Evolutionary conservation across 2,797 vertebrate species (phyloP), one percentile per base, ranked within the genome.

Genomic region (Phataginus tetradactyla): DNA sequence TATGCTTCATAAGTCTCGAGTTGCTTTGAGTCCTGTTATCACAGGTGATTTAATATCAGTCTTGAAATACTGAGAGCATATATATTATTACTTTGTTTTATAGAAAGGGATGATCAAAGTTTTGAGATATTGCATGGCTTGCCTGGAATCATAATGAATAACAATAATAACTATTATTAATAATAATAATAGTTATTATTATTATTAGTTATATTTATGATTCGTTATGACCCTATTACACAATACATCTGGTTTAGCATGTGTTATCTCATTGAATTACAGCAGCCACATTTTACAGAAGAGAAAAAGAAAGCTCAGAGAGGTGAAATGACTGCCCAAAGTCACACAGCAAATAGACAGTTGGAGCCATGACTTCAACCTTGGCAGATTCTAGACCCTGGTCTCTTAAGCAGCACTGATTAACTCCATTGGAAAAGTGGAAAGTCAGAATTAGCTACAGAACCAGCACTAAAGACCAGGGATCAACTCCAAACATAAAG

Each of bases 81-180:
- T 45, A n/a, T 32, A 64, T 83, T 15, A 42, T 87, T 78, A 61
- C 39, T 69, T 92, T 87, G 80, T 84, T 83, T 64, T 45, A 85
- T 45, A 71, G n/a, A 71, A 95, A 14, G 32, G 12, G 39, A 64
- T 53, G 42, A 85, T 59, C 39, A 68, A 88, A 79, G 21, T 18
- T 86, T 96, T 90, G 32, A 95, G 59, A 91, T 37, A 27, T 51
- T 79, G 4, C 39, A 69, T 86, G 77, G 86, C 37, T 71, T 85
- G 64, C 90, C 39, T 94, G 64, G 57, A 57, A 86, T 78, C 34
- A 45, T 14, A 20, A 23, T 66, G 42, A 92, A 63, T 78, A 53
- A 51, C 61, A 85, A 84, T 75, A 84, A 85, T 51, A 77, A n/a
- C 45, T 9, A 10, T 11, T 45, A 45, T 45, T 45, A 45, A 2